These are phyloP conservation scores for Amphipyra tragopoginis DNA, from an alignment of 2,888 invertebrate species.

Conservation along the genomic window DNA sequence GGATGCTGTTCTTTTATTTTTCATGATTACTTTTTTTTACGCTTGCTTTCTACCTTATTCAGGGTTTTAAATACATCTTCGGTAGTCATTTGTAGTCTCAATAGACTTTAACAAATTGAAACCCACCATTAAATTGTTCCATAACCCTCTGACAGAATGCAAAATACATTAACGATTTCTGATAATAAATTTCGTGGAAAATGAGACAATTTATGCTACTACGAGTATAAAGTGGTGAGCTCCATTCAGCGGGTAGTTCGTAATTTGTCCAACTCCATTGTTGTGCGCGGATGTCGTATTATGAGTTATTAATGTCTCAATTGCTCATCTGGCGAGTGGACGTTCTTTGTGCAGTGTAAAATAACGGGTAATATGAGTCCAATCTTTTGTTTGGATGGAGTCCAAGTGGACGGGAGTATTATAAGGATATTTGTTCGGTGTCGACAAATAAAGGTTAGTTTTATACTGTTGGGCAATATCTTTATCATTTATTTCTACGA, in stretches of 20 bases:
- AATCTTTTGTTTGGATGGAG: slow-evolving; percentile 22
- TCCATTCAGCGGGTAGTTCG: slow-evolving; percentile 4
- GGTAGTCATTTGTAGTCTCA: neutral
- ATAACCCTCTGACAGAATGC: slow-evolving; percentile 1
- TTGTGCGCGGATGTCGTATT: slow-evolving; percentile 4
- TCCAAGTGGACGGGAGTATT: slow-evolving; percentile 1
- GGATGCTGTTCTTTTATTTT: slow-evolving; percentile 20
- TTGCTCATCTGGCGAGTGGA: slow-evolving; percentile 2
- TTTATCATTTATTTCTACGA: too few species aligned
- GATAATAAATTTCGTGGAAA: slow-evolving; percentile 3
- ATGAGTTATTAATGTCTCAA: slow-evolving; percentile 23
- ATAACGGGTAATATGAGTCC: slow-evolving; percentile 2
- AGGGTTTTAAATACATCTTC: too few species aligned
- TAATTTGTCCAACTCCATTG: slow-evolving; percentile 21
- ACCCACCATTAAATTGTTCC: neutral
- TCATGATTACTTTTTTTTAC: neutral
- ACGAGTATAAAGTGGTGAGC: neutral
- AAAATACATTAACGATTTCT: slow-evolving; percentile 12
- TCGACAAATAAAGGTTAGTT: neutral
- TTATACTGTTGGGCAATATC: neutral
- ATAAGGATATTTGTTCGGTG: neutral
- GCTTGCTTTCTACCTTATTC: too few species aligned
- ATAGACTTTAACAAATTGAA: neutral
- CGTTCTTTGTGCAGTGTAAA: slow-evolving; percentile 3
- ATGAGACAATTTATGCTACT: slow-evolving; percentile 4